phyloP scores from a whole-genome alignment of 2,113 vertebrate genomes.

The Zapus hudsonius region DNA sequence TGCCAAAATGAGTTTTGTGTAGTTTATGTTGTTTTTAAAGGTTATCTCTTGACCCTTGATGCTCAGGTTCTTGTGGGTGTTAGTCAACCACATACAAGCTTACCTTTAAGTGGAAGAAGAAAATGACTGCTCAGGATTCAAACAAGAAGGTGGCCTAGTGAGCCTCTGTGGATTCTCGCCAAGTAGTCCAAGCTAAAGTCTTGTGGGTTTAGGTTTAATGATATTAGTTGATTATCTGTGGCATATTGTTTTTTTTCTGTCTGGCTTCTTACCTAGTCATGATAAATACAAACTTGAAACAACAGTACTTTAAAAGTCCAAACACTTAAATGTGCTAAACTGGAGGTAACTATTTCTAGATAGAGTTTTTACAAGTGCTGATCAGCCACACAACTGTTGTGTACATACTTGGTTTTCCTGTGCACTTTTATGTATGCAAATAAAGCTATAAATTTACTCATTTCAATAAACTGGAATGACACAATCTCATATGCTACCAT shows the following conservation, averaged over 20 bases:
- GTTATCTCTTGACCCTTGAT: slow-evolving; percentile 59
- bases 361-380: slow-evolving; percentile 71
- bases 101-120: slow-evolving; percentile 55
- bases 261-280: slow-evolving; percentile 70
- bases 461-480: slow-evolving; percentile 89
- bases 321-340: slow-evolving; percentile 72
- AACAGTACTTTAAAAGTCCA: slow-evolving; percentile 76
- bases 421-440: slow-evolving; percentile 87
- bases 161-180: slow-evolving; percentile 33
- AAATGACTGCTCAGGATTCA: slow-evolving; percentile 41
- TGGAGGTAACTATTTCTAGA: slow-evolving; percentile 72
- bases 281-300: slow-evolving; percentile 82
- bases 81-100: slow-evolving; percentile 42
- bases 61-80: slow-evolving; percentile 72
- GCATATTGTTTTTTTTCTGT: slow-evolving; percentile 38
- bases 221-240: slow-evolving; percentile 53
- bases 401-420: slow-evolving; percentile 76
- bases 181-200: slow-evolving; percentile 49
- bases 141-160: slow-evolving; percentile 38
- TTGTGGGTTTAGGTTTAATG: slow-evolving; percentile 61
- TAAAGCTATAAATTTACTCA: slow-evolving; percentile 83
- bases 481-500: slow-evolving; percentile 72
- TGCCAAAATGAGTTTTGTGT: slow-evolving; percentile 58
- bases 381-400: slow-evolving; percentile 78
- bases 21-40: slow-evolving; percentile 44